A percentile compares a stretch with the other conserved stretches of the same genome.
phyloP scores from a whole-genome alignment of 1,140 invertebrate genomes.

The Aricia agestis region DNA sequence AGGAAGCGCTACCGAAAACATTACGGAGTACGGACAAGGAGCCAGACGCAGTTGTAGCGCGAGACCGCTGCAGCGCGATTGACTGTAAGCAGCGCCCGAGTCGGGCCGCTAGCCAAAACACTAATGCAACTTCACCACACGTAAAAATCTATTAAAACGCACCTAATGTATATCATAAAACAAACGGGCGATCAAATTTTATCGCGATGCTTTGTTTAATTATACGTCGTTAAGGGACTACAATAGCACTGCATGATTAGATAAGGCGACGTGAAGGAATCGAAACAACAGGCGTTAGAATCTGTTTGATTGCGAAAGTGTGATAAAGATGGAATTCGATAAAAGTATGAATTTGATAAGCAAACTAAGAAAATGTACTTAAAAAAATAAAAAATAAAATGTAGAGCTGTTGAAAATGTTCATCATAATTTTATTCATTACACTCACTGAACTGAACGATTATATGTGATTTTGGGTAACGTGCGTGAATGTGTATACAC shows the following conservation, averaged over 20 bases:
- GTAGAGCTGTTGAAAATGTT: no score
- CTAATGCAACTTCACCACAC: slow-evolving; percentile 30
- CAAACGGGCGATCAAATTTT: slow-evolving; percentile 22
- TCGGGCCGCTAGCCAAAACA: slow-evolving; percentile 37
- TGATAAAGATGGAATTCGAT: neutral
- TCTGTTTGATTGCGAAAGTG: neutral
- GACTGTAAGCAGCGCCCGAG: slow-evolving; percentile 18
- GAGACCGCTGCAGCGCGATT: neutral
- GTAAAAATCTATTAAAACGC: slow-evolving; percentile 12
- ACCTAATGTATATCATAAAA: slow-evolving; percentile 11
- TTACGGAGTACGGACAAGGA: slow-evolving; percentile 20
- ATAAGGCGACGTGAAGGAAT: slow-evolving; percentile 36
- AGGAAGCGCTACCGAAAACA: slow-evolving; percentile 33
- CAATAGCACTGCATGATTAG: slow-evolving; percentile 32
- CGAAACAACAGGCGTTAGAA: slow-evolving; percentile 15
- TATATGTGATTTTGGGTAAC: neutral
- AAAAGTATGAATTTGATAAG: neutral
- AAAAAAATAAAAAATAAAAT: no score
- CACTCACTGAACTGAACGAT: neutral
- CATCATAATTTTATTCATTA: neutral
- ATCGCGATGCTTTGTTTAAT: slow-evolving; percentile 27
- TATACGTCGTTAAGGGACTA: slow-evolving; percentile 25
- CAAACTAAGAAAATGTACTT: no score
- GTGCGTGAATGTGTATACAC: neutral
- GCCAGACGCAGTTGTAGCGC: slow-evolving; percentile 10